Evolutionary conservation across 2,888 invertebrate genomes (phyloP).

Genomic region (Volucella inflata): DNA sequence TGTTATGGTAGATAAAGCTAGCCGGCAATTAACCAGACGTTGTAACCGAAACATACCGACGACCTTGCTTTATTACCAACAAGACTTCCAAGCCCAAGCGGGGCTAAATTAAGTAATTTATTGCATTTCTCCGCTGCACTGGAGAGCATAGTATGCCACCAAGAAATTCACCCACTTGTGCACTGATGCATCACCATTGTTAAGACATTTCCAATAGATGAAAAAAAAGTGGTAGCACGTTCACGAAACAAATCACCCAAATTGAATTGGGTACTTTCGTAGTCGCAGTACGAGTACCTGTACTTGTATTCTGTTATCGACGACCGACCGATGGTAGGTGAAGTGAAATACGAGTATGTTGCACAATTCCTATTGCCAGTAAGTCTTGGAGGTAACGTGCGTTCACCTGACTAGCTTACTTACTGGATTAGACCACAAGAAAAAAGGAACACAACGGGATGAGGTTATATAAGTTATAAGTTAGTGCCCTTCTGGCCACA

Average conservation of each 20-base stretch:
- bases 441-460: slow-evolving; percentile 53
- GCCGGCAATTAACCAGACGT: slow-evolving; percentile 45
- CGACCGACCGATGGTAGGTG: slow-evolving; percentile 36
- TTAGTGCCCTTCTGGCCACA: slow-evolving; percentile 66
- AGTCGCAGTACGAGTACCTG: no score
- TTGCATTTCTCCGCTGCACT: slow-evolving; percentile 16
- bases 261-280: background rate
- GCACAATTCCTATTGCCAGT: slow-evolving; percentile 59
- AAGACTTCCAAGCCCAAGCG: slow-evolving; percentile 20
- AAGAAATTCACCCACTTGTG: slow-evolving; percentile 64
- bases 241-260: slow-evolving; percentile 49
- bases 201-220: slow-evolving; percentile 50
- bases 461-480: slow-evolving; percentile 65
- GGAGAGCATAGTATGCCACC: slow-evolving; percentile 40
- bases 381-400: slow-evolving; percentile 52
- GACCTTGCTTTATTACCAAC: slow-evolving; percentile 60
- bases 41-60: slow-evolving; percentile 23
- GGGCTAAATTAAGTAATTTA: slow-evolving; percentile 61
- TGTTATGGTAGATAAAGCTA: background rate
- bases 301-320: slow-evolving; percentile 18
- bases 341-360: slow-evolving; percentile 63
- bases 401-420: slow-evolving; percentile 63
- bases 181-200: slow-evolving; percentile 70
- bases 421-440: slow-evolving; percentile 50
- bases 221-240: slow-evolving; percentile 32